Base-by-base conservation (phyloP, 2,888 invertebrate genomes). In the Mythimna lalbum region DNA sequence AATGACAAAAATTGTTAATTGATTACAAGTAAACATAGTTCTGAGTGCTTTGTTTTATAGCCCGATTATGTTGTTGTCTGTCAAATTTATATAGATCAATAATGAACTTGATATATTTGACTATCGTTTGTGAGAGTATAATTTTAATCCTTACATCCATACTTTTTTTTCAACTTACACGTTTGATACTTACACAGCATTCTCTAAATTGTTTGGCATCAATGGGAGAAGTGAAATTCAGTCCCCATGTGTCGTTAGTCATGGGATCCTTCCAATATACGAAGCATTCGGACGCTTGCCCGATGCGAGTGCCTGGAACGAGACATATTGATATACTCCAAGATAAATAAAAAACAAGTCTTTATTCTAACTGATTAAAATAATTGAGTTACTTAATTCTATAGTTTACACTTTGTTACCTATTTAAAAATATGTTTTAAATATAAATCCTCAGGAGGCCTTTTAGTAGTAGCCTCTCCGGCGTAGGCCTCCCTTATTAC, bases 221-320 rank as follows among this genome's bases (percentile, higher is more conserved):
- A 88, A 99, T 98, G 78, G 99, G 98, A 70, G 99, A 99, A 67
- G 99, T 99, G 92, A 99, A 99, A 96, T 99, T 99, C 82, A 99
- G 97, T 76, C 99, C 99, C 99, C 99, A 99, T 56, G 99, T 99
- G 94, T 99, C 99, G 94, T 98, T 98, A 88, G 98, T 98, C 98
- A 98, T 98, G 62, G 99, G 98, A 95, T 99, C 99, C 93, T 99
- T 99, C 99, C 99, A 99, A 95, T 99, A 99, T 72, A 99, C 98
- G 95, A 99, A 99, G 95, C 99, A 99, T 96, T 99, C 99, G 52
- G 99, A 99, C 55, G 99, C 99, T 96, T 99, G 99, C 31, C 99
- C 99, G 91, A 99, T 98, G 86, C 99, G 97, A 67, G 99, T 99
- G 72, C 99, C 99, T 99, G 92, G 36, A 96, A 95, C 83, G 61